Evolutionary conservation across 2,888 invertebrate species (phyloP), one percentile per base, ranked within the genome.

Genomic region (Zeuzera pyrina): DNA sequence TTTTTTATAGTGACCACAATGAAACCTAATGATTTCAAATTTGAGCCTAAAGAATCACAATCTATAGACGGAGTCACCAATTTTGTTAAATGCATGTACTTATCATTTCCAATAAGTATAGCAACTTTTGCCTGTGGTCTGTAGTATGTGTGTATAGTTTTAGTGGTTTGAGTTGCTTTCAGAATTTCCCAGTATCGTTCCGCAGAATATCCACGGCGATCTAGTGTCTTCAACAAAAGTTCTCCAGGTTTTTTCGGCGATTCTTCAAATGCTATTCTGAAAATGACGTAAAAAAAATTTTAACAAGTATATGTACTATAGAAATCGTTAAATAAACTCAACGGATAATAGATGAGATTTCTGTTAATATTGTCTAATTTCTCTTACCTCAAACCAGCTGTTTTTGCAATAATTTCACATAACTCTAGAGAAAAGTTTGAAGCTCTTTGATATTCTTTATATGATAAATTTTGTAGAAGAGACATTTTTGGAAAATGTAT

Each of bases 61-160:
- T 84, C 84, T 15, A 65, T 55, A 2, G 70, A 61, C 0, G 84
- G 84, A 25, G 84, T 81, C 1, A 63, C 68, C 15, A 84, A 38
- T 33, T 74, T 72, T 0, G 77, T 57, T 36, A 84, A 59, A 43
- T 73, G 39, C 14, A 43, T 42, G 36, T 84, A 84, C 45, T 64
- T 70, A 15, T 79, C 68, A 40, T 84, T 84, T 0, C 72, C 81
- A 31, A 84, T 66, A 0, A 84, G 50, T 32, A 84, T 63, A 1
- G 84, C 84, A 11, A 84, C 53, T 58, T 84, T 84, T 1, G 69
- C 43, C 22, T 58, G 49, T 1, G 78, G 81, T 31, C 48, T 61
- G 40, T 73, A 76, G 31, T 60, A 74, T n/a, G 62, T 65, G 1
- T 46, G 38, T n/a, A 66, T 52, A 0, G 59, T 50, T 52, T 63